Base-by-base conservation (phyloP, 2,113 vertebrate genomes). In the Nesospiza acunhae region DNA sequence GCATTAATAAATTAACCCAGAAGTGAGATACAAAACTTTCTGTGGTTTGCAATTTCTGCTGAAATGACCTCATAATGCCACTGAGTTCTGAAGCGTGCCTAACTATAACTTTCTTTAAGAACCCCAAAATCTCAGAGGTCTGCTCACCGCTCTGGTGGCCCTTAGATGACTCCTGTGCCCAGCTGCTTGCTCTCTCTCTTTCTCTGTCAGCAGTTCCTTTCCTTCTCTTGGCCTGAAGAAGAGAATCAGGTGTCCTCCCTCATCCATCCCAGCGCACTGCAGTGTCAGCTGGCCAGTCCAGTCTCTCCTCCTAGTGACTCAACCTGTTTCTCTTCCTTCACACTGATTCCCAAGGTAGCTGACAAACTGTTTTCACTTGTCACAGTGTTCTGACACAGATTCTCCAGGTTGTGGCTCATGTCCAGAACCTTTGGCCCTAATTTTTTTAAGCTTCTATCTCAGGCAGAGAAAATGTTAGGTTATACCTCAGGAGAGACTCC, bases 41-140 rank as follows among this genome's bases (percentile, higher is more conserved):
- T 66, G 91, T 93, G 84, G 91, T 89, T 94, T 87, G 47, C 53
- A 79, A 10, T 76, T 79, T 84, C 77, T 89, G 66, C 41, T 82
- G 66, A 92, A 89, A 91, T 66, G 26, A 95, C 49, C 31, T 91
- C 88, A 77, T 42, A 42, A 77, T 1, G 3, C 72, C 62, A 58
- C 37, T 26, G 41, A 60, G 19, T 56, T 90, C 69, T 11, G 18
- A 89, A 87, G 10, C 2, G 3, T 13, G 17, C 49, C 44, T 35
- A 41, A 44, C 58, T 84, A 75, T n/a, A 78, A 59, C 77, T 91
- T 93, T 76, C 70, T 88, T 92, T 39, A 72, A 47, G 74, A 79
- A 87, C 10, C 11, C 7, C 8, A 89, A 82, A 62, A 50, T 68
- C 31, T 74, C 35, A 74, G 83, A 86, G 39, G 35, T 75, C 49